Evolutionary conservation across 2,113 vertebrate species (phyloP).

Genomic region (Onychostruthus taczanowskii): DNA sequence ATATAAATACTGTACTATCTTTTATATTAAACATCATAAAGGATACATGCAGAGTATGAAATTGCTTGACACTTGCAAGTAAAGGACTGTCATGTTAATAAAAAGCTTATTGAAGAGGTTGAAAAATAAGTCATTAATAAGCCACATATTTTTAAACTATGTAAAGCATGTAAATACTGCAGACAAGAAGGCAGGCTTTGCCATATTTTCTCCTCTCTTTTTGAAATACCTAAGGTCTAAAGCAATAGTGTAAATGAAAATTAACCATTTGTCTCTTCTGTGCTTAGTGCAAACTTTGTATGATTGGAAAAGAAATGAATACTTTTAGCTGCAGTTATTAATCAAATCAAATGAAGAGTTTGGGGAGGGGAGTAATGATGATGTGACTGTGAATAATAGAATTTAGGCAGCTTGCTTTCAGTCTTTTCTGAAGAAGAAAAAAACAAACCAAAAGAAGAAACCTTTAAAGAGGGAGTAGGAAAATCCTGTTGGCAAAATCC

Average conservation of each 20-base stretch:
- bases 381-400: neutral
- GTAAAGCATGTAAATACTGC: constrained; percentile 71
- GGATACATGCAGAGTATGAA: neutral
- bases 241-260: constrained; percentile 32
- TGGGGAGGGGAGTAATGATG: neutral
- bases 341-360: neutral
- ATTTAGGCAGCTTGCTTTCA: neutral
- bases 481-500: neutral
- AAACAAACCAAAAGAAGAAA: neutral
- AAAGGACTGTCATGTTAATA: constrained; percentile 71
- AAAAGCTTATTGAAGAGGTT: constrained; percentile 67
- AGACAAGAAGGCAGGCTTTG: constrained; percentile 54
- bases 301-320: neutral
- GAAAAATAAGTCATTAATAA: constrained; percentile 74
- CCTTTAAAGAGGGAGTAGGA: neutral
- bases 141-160: constrained; percentile 75
- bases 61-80: constrained; percentile 57
- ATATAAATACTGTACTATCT: constrained; percentile 77
- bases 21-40: constrained; percentile 74
- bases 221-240: constrained; percentile 8
- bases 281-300: neutral
- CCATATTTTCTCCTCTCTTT: constrained; percentile 56
- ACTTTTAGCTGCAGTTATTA: neutral
- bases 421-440: neutral
- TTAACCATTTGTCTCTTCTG: neutral